These are phyloP conservation scores for Physella acuta DNA, from an alignment of 1,140 invertebrate species.

Conservation along the genomic window DNA sequence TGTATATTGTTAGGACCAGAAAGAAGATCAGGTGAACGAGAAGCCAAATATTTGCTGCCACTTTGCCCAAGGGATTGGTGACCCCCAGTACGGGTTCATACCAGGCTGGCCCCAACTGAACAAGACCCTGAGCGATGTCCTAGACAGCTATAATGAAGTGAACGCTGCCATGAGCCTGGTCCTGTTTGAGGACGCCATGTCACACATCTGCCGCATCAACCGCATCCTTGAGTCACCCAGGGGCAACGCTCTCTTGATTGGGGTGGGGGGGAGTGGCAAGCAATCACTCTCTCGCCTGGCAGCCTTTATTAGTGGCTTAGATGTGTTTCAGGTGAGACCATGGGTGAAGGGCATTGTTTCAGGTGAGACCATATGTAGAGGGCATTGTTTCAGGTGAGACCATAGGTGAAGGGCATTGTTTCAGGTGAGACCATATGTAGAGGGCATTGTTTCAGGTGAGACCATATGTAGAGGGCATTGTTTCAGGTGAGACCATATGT, in stretches of 20 bases:
- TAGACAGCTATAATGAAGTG: conserved; percentile 92
- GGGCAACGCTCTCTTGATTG: conserved; percentile 90
- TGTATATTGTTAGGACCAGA: conserved; percentile 82
- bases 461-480: too few relatives aligned
- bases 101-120: conserved; percentile 75
- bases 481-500: too few relatives aligned
- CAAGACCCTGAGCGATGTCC: conserved; percentile 82
- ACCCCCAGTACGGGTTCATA: conserved; percentile 91
- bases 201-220: conserved; percentile 88
- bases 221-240: conserved; percentile 91
- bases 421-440: too few relatives aligned
- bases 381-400: too few relatives aligned
- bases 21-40: conserved; percentile 77
- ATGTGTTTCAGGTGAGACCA: conserved; percentile 69
- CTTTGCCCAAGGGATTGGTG: conserved; percentile 87
- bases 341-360: too few relatives aligned
- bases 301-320: conserved; percentile 89
- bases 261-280: conserved; percentile 94
- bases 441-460: too few relatives aligned
- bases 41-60: conserved; percentile 90
- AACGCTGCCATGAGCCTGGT: conserved; percentile 96
- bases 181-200: conserved; percentile 95
- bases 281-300: conserved; percentile 89
- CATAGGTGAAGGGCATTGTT: too few relatives aligned
- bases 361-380: too few relatives aligned